Evolutionary conservation across 2,888 invertebrate genomes (phyloP), one percentile per base, ranked within the genome.

Genomic region (Creontiades dilutus): DNA sequence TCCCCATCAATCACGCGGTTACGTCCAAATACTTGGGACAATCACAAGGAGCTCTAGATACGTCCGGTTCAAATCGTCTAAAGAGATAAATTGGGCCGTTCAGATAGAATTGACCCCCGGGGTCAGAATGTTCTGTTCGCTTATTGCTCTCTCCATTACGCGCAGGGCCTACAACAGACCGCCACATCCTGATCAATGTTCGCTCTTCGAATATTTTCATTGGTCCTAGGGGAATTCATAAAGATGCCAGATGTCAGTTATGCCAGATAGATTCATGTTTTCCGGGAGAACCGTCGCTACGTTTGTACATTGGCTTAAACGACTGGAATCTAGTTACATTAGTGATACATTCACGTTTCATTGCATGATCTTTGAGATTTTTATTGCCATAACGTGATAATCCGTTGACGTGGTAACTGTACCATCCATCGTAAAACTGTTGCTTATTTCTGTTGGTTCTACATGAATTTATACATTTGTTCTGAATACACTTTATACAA

Each of bases 31-130:
- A 68, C 68, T 68, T 23, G 68, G 11, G 27, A 23, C 68, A 68
- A 68, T 68, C 23, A 68, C 68, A 19, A 28, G 48, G 48, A 47
- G 47, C 47, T 46, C 82, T 52, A 52, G 82, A 82, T 48, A 82
- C 82, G 52, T 82, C 82, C 82, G 85, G 85, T 85, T 85, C n/a
- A 28, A 28, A 37, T 85, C 57, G 14, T 14, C 19, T 37, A 28
- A 85, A 85, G 57, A 82, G 55, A 55, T 82, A 82, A 85, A 85
- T 85, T 85, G 46, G 78, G 85, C 19, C 85, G 85, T 55, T 57
- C n/a, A 57, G 28, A 55, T 57, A 85, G 37, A 57, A 85, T 57
- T 85, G 85, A 85, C 85, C 85, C 27, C 16, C 85, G 85, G 55
- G 85, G 85, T 85, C 85, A 61, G 61, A n/a, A 37, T 57, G 85